Conservation (phyloP, 2,888 invertebrate species). For the Lasioglossum leucozonium region DNA sequence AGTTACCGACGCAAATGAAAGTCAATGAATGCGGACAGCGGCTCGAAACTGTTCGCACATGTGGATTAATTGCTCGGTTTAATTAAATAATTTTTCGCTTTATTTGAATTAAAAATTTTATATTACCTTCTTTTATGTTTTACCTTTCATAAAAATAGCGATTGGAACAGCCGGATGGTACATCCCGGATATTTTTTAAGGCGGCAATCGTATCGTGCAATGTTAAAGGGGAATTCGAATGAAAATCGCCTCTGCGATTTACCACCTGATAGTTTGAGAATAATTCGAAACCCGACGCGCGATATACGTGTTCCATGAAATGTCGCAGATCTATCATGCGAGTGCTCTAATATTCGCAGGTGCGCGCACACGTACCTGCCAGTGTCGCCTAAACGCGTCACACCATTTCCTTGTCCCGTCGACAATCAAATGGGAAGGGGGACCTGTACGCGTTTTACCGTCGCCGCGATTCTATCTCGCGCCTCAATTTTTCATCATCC, state of each 20-base stretch:
- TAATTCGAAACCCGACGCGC: not conserved
- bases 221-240: too few species aligned
- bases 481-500: slow-evolving; percentile 21
- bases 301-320: not conserved
- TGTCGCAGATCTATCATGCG: not conserved
- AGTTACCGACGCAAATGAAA: not conserved
- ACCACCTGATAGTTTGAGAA: not conserved
- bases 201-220: too few species aligned
- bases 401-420: slow-evolving; percentile 16
- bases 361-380: too few species aligned
- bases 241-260: not conserved
- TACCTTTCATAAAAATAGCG: too few species aligned
- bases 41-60: not conserved
- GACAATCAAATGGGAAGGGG: slow-evolving; percentile 32
- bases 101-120: too few species aligned
- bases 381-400: not conserved
- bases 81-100: too few species aligned
- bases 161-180: too few species aligned
- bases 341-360: not conserved
- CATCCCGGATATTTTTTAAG: too few species aligned
- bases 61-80: not conserved
- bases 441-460: slow-evolving; percentile 37
- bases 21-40: not conserved
- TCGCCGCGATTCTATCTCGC: slow-evolving; percentile 40
- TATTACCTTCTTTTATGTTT: too few species aligned